These are phyloP conservation scores for Etheostoma perlongum DNA, from an alignment of 2,797 vertebrate genomes.

Conservation along the genomic window DNA sequence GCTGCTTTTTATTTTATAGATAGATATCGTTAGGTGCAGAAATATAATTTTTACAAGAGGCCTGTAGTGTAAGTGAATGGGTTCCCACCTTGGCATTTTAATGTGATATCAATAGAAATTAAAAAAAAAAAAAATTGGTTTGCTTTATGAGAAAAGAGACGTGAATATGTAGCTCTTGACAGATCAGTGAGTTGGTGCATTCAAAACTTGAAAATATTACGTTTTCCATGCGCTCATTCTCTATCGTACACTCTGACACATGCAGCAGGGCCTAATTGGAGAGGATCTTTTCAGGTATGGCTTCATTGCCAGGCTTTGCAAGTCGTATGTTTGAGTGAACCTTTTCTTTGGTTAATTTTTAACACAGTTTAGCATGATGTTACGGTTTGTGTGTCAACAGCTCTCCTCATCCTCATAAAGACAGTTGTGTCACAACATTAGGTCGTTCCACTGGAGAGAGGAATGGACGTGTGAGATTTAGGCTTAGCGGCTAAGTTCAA, in stretches of 20 bases:
- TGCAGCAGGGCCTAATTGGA: neutral
- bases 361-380: neutral
- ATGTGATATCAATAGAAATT: constrained; percentile 9
- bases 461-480: constrained; percentile 14
- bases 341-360: constrained; percentile 3
- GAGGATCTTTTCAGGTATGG: neutral
- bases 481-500: constrained; percentile 42
- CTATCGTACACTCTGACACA: neutral
- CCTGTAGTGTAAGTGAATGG: neutral
- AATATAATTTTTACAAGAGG: neutral
- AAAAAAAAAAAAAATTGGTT: neutral
- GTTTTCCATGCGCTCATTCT: neutral
- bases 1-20: constrained; percentile 1
- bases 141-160: neutral
- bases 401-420: constrained; percentile 21
- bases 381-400: constrained; percentile 13
- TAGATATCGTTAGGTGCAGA: neutral
- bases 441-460: constrained; percentile 57
- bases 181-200: neutral
- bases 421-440: constrained; percentile 23
- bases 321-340: neutral
- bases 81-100: constrained; percentile 1
- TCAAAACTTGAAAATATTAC: neutral
- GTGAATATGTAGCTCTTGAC: neutral
- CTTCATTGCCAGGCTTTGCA: neutral